These are phyloP conservation scores for Pherbina coryleti DNA, from an alignment of 2,888 invertebrate species.

Conservation along the genomic window DNA sequence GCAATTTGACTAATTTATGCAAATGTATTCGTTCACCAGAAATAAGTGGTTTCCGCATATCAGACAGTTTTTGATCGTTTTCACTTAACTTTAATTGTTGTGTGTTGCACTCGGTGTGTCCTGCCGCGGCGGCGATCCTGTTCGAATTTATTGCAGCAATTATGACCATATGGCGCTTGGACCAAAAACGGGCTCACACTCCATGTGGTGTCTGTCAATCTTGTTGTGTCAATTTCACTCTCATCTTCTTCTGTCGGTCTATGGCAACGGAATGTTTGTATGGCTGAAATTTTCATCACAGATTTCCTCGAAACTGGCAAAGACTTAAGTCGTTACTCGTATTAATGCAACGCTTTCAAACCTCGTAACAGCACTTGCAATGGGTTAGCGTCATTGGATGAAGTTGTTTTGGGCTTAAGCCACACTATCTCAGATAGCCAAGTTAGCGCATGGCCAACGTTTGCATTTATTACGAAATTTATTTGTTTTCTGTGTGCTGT, in stretches of 20 bases:
- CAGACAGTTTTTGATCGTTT: slow-evolving; percentile 63
- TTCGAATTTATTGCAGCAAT: slow-evolving; percentile 13
- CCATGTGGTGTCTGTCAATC: not conserved
- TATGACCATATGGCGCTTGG: slow-evolving; percentile 19
- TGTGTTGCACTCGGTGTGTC: slow-evolving; percentile 56
- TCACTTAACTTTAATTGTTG: slow-evolving; percentile 66
- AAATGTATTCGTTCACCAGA: slow-evolving; percentile 52
- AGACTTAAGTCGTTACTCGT: not conserved
- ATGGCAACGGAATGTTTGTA: not conserved
- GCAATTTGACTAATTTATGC: slow-evolving; percentile 58
- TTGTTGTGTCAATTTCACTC: not conserved
- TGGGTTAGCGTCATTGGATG: slow-evolving; percentile 15
- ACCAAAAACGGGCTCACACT: not conserved
- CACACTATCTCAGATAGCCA: not conserved
- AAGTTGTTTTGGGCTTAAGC: not conserved
- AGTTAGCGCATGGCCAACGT: not conserved
- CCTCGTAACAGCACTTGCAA: not conserved
- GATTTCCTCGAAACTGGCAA: slow-evolving; percentile 22
- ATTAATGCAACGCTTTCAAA: slow-evolving; percentile 5
- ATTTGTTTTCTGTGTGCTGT: slow-evolving; percentile 46
- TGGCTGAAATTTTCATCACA: slow-evolving; percentile 14
- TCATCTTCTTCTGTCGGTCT: not conserved
- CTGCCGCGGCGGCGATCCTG: not conserved
- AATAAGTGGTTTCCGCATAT: slow-evolving; percentile 48
- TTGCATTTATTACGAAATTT: slow-evolving; percentile 52